Evolutionary conservation across 2,888 invertebrate species (phyloP).

Genomic region (Linnaemya vulpina): DNA sequence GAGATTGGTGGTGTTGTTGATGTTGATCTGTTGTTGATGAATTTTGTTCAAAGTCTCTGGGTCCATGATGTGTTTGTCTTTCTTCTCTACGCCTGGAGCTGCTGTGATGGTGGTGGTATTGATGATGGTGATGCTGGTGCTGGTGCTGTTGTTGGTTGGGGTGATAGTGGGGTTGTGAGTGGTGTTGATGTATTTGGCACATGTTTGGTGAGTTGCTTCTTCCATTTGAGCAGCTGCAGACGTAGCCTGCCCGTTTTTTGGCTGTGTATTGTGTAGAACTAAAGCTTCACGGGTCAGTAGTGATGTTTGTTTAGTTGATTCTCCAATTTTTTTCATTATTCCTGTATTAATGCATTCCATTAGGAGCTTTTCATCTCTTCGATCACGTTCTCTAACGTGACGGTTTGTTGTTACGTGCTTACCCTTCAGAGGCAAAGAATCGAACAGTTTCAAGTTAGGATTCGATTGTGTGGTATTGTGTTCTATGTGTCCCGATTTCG

Average conservation of each 20-base stretch:
- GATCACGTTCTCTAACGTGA: constrained; percentile 80
- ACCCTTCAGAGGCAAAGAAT: constrained; percentile 77
- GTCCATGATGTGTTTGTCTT: constrained; percentile 66
- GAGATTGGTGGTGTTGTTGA: constrained; percentile 74
- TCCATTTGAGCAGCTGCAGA: constrained; percentile 85
- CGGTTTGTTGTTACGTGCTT: constrained; percentile 74
- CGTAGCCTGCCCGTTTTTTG: constrained; percentile 91
- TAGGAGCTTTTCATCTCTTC: constrained; percentile 82
- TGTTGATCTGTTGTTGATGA: constrained; percentile 58
- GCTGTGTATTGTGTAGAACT: constrained; percentile 74
- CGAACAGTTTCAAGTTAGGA: constrained; percentile 80
- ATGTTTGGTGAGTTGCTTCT: constrained; percentile 82
- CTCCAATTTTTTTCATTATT: constrained; percentile 80
- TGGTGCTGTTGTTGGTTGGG: constrained; percentile 82
- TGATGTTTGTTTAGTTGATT: constrained; percentile 66
- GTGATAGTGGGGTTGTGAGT: constrained; percentile 75
- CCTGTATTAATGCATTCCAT: constrained; percentile 83
- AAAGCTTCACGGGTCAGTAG: constrained; percentile 66
- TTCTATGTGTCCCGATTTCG: constrained; percentile 45
- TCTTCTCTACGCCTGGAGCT: constrained; percentile 84
- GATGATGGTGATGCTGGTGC: constrained; percentile 80
- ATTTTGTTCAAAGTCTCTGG: constrained; percentile 62
- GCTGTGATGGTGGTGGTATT: constrained; percentile 83
- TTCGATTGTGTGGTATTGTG: constrained; percentile 76
- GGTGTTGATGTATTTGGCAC: constrained; percentile 81